Evolutionary conservation across 2,888 invertebrate species (phyloP), one percentile per base, ranked within the genome.

Genomic region (Hesperia comma): DNA sequence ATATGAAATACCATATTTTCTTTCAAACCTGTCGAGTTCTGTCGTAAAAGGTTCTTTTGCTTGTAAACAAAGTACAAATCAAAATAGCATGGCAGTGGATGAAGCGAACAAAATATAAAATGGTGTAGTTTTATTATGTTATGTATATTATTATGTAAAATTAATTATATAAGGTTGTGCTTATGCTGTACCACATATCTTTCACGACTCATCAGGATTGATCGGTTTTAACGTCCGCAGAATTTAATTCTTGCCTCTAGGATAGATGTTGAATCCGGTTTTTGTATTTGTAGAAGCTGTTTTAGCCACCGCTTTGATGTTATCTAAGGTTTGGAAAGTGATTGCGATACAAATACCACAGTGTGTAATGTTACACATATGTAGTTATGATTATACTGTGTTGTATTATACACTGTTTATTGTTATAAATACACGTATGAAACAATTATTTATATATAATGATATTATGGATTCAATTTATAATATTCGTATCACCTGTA

Each of bases 41-140:
- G 67, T 68, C 66, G 61, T 69, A 67, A 67, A 60, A 68, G 67
- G 71, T 74, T 76, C 74, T 76, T 79, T 82, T 79, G 79, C 81
- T 85, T 82, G 79, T 79, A 84, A 84, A 84, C 79, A 83, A 86
- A 90, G 91, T 90, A 88, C 90, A 90, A 89, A 87, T 84, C 80
- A 73, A 51, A 51, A 79, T 79, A 79, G 79, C 76, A 79, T 78
- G 73, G 75, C 77, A 76, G 69, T 74, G 72, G 72, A 68, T 75
- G 74, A 37, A 56, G 74, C 78, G 82, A 86, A 84, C 79, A 81
- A 79, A 79, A 74, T 60, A 19, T 63, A 17, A 61, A 46, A 66
- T 58, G 62, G 56, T 71, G 71, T 69, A 68, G 69, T 69, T 68
- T 51, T 55, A 61, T 70, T 71, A 63, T 70, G 69, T 61, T 63